Evolutionary conservation across 2,797 vertebrate genomes (phyloP).

Genomic region (Xiphophorus birchmanni): DNA sequence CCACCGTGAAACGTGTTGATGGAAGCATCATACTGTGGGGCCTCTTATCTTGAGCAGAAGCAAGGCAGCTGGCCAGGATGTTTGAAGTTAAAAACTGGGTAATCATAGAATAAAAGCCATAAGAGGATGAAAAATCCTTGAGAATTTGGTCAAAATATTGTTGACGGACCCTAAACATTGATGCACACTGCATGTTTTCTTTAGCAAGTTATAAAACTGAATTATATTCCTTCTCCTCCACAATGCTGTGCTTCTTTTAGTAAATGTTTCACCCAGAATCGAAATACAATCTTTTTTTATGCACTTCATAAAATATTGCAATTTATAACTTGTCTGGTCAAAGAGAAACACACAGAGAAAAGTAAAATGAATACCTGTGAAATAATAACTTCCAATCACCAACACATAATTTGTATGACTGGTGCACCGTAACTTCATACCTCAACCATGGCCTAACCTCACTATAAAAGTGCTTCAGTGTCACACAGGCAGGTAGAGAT

Average conservation of each 20-base stretch:
- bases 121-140: not conserved
- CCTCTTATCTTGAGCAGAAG: not conserved
- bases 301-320: not conserved
- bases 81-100: not conserved
- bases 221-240: not conserved
- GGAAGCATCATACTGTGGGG: not conserved
- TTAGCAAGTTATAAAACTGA: not conserved
- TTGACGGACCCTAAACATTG: not conserved
- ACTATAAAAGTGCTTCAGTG: constrained; percentile 62
- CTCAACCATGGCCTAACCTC: constrained; percentile 60
- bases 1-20: not conserved
- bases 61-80: not conserved
- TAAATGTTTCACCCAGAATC: not conserved
- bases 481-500: constrained; percentile 63
- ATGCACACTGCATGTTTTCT: not conserved
- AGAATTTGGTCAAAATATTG: not conserved
- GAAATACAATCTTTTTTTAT: not conserved
- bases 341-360: not conserved
- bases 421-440: constrained; percentile 50
- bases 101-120: not conserved
- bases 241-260: not conserved
- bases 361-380: not conserved
- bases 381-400: not conserved
- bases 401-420: not conserved
- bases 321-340: not conserved